Base-by-base conservation (phyloP, 1,140 invertebrate species). In the Lepidurus arcticus region DNA sequence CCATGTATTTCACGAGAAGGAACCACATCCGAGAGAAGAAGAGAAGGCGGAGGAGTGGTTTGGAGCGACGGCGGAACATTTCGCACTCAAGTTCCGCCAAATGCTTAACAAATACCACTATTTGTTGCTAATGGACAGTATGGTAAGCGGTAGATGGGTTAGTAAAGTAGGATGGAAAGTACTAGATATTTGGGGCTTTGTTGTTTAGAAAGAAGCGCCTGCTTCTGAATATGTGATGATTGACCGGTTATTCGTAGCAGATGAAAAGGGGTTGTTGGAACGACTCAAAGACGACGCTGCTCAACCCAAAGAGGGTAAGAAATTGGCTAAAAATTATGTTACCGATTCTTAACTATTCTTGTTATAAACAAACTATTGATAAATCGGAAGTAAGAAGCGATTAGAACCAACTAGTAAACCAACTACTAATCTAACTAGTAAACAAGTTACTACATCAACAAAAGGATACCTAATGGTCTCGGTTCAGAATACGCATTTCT, bases 81-180 rank as follows among this genome's bases (percentile, higher is more conserved):
- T 94, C 75, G 85, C 94, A 13, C 89, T 90, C 78, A 94, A 93
- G 85, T 93, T 91, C 82, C 87, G 88, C 16, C 86, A 88, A 73
- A 91, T 96, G 88, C 89, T 90, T 80, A 90, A 91, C 81, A 95
- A 93, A 85, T 95, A 93, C 83, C 89, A 90, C 75, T 90, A 90
- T 82, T 86, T 94, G 16, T 84, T 94, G n/a, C 84, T 94, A 74
- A 92, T 93, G 85, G 93, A 94, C 81, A 94, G 92, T 82, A 93
- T 92, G 90, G 93, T 94, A 86, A 87, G 88, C 85, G 73, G 42
- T 26, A 11, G 44, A 34, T 47, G 75, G 9, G 16, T 5, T 24
- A 42, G 73, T 9, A 16, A 44, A 42, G 34, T 24, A 73, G 13
- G 11, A 42, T n/a, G 43, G 73, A 73, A 73, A 74, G 73, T 47